A percentile compares a stretch with the other conserved stretches of the same genome.
phyloP scores from a whole-genome alignment of 2,113 vertebrate species.

The Dromas ardeola region DNA sequence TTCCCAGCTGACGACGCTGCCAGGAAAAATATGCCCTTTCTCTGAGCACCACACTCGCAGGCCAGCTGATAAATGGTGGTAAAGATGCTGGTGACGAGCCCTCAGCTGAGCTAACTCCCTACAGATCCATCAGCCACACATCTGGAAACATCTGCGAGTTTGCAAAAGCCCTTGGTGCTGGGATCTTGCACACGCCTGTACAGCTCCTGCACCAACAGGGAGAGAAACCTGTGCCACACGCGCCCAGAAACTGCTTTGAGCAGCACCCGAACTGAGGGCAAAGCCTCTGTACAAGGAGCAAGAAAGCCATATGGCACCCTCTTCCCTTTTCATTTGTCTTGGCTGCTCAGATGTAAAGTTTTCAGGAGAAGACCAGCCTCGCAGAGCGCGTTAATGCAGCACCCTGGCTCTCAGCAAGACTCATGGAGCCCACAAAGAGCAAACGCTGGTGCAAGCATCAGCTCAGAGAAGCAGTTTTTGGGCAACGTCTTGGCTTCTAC shows the following conservation, averaged over 20 bases:
- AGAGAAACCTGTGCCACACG: not conserved
- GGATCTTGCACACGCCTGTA: fast-evolving
- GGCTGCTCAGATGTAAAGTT: not conserved
- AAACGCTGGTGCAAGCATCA: not conserved
- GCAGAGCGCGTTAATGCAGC: not conserved
- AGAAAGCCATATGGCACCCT: not conserved
- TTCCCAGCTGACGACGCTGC: not conserved
- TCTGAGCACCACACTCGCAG: not conserved
- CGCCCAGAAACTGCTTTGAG: not conserved
- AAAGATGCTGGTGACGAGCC: not conserved
- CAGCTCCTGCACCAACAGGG: not conserved
- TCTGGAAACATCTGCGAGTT: not conserved
- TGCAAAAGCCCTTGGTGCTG: not conserved
- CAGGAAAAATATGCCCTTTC: not conserved
- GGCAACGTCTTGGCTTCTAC: not conserved
- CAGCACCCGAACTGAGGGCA: fast-evolving
- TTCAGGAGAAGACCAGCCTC: not conserved
- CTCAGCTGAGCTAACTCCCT: not conserved
- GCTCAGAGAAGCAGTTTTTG: not conserved
- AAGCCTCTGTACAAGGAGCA: not conserved
- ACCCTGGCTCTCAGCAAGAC: not conserved
- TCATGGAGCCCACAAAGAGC: not conserved
- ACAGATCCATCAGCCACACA: not conserved
- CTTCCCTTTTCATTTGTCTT: not conserved
- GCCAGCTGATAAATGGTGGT: not conserved